Evolutionary conservation across 2,888 invertebrate species (phyloP).

Genomic region (Crossocerus cetratus): DNA sequence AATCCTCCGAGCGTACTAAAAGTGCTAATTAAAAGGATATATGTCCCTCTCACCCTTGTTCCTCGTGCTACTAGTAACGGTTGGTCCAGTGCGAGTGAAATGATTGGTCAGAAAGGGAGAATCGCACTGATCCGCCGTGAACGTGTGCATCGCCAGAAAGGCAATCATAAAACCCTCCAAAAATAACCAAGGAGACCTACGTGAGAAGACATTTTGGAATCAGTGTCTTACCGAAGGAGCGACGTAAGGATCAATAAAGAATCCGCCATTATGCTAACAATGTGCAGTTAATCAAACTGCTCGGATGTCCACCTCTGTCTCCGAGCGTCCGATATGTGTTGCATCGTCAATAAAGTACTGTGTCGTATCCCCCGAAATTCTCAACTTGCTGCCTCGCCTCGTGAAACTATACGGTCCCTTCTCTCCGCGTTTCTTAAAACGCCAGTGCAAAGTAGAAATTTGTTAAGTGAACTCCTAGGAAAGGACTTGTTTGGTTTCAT

Average conservation of each 20-base stretch:
- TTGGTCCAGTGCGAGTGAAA: slow-evolving; percentile 8
- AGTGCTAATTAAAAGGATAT: slow-evolving; percentile 22
- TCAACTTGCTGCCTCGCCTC: slow-evolving; percentile 26
- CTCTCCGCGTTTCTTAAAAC: not conserved
- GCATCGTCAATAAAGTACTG: slow-evolving; percentile 71
- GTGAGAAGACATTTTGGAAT: slow-evolving; percentile 25
- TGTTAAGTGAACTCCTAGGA: not conserved
- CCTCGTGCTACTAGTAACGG: slow-evolving; percentile 12
- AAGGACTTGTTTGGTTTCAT: slow-evolving; percentile 15
- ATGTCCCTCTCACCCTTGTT: slow-evolving; percentile 17
- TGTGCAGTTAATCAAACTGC: slow-evolving; percentile 41
- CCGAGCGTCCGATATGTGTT: slow-evolving; percentile 57
- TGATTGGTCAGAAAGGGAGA: not conserved
- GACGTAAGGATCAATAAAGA: slow-evolving; percentile 19
- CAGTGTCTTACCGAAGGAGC: slow-evolving; percentile 39
- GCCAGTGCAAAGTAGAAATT: not conserved
- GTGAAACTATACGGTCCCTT: slow-evolving; percentile 21
- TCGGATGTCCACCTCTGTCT: slow-evolving; percentile 53
- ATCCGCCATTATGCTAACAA: slow-evolving; percentile 41
- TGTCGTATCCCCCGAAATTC: slow-evolving; percentile 66
- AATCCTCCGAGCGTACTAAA: slow-evolving; percentile 33
- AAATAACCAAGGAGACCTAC: slow-evolving; percentile 33
- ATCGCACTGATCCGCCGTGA: slow-evolving; percentile 13
- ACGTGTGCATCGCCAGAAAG: slow-evolving; percentile 10
- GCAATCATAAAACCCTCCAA: slow-evolving; percentile 27